Evolutionary conservation across 2,113 vertebrate genomes (phyloP).

Genomic region (Anolis carolinensis): DNA sequence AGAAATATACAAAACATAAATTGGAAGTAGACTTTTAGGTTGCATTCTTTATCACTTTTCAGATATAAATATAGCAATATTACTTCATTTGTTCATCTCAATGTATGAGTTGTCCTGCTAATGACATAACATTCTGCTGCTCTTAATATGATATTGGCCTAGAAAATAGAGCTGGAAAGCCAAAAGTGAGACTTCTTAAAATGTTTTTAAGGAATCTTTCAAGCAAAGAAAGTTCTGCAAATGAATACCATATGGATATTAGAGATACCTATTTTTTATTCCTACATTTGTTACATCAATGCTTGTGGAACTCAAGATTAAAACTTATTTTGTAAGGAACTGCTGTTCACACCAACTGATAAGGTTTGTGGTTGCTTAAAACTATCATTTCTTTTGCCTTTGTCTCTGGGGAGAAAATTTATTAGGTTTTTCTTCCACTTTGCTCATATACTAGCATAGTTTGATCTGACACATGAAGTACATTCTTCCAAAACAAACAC

Average conservation of each 20-base stretch:
- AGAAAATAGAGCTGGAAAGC: not conserved
- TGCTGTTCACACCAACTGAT: not conserved
- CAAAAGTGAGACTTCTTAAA: not conserved
- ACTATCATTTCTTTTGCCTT: not conserved
- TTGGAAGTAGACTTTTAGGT: no score
- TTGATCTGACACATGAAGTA: not conserved
- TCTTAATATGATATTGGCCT: not conserved
- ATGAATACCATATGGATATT: not conserved
- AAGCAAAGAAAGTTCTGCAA: not conserved
- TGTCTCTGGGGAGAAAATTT: slow-evolving; percentile 8
- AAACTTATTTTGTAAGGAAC: not conserved
- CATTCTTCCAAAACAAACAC: not conserved
- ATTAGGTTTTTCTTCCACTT: not conserved
- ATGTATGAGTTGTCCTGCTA: not conserved
- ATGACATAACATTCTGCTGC: not conserved
- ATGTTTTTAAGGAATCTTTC: not conserved
- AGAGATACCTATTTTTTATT: not conserved
- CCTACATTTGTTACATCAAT: slow-evolving; percentile 1
- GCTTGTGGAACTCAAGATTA: not conserved
- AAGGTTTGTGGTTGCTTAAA: not conserved
- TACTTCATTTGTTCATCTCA: no score
- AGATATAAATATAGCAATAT: no score
- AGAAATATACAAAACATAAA: no score
- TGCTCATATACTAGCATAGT: not conserved
- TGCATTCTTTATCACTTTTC: no score